Percentiles rank a stretch among this genome's conserved stretches.
Evolutionary conservation across 1,140 invertebrate species (phyloP).

Genomic region (Rhopalosiphum padi): DNA sequence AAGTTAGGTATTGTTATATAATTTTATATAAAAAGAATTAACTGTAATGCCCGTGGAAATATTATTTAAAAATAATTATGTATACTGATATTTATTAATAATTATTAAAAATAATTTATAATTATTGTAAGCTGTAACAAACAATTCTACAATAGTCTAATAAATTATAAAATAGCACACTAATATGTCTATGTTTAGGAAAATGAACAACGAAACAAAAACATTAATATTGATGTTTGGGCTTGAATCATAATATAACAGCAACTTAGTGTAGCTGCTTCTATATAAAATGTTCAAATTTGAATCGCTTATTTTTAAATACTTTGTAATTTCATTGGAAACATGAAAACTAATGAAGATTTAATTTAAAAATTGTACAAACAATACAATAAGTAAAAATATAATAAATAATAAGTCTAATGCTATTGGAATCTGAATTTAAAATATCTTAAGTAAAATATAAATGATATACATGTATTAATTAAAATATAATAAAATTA

Average conservation of each 20-base stretch:
- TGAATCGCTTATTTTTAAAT: not conserved
- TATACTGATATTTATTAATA: not conserved
- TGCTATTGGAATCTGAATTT: not conserved
- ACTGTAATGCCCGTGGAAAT: not conserved
- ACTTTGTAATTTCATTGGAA: not conserved
- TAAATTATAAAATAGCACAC: not conserved
- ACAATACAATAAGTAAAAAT: not conserved
- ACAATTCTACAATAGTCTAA: not conserved
- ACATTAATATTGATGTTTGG: not conserved
- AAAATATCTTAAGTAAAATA: not conserved
- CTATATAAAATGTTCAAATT: not conserved
- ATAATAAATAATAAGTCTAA: not conserved
- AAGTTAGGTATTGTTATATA: not conserved
- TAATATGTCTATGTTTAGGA: not conserved
- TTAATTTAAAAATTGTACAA: not conserved
- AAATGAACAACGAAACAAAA: not conserved
- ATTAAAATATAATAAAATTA: too few relatives aligned
- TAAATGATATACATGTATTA: not conserved
- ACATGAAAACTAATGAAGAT: not conserved
- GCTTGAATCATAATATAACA: not conserved
- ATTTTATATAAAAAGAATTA: not conserved
- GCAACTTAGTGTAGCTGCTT: not conserved
- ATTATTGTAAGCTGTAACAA: not conserved
- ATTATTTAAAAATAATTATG: not conserved
- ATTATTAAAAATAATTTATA: too few relatives aligned